Percentiles rank a stretch among this genome's conserved stretches.
These are phyloP conservation scores for Ceryle rudis DNA, from an alignment of 2,797 vertebrate species.

Conservation along the genomic window DNA sequence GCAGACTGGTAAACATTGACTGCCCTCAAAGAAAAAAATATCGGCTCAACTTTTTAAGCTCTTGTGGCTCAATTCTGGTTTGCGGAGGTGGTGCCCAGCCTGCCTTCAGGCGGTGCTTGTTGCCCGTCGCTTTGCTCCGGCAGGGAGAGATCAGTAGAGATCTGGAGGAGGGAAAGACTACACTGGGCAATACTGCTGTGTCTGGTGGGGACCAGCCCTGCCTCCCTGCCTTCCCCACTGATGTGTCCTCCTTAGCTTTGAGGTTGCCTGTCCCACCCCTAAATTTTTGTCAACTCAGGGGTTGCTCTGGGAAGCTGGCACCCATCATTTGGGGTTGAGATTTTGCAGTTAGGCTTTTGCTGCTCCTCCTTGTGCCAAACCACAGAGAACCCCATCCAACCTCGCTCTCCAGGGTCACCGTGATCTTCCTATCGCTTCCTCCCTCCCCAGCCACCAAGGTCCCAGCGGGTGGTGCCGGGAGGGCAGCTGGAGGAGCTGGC, in stretches of 20 bases:
- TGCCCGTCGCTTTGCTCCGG: neutral
- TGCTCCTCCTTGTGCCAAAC: neutral
- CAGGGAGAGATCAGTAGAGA: neutral
- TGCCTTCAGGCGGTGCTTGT: neutral
- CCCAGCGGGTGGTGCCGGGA: accelerated
- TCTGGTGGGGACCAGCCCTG: neutral
- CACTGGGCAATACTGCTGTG: accelerated
- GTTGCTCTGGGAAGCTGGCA: neutral
- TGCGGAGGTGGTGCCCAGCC: neutral
- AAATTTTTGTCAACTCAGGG: accelerated
- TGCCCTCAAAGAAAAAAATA: neutral
- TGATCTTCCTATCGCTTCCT: neutral
- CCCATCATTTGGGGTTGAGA: neutral
- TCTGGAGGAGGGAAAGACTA: neutral
- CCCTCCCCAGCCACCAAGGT: neutral
- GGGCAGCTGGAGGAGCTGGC: neutral
- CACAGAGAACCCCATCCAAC: neutral
- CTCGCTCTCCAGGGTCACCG: accelerated
- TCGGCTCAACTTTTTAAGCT: neutral
- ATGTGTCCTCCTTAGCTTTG: accelerated
- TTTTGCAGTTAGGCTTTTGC: neutral
- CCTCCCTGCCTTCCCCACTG: neutral
- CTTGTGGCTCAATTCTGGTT: neutral
- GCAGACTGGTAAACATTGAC: neutral
- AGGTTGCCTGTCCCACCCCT: neutral